Evolutionary conservation across 2,113 vertebrate genomes (phyloP).

Genomic region (Plecotus auritus): DNA sequence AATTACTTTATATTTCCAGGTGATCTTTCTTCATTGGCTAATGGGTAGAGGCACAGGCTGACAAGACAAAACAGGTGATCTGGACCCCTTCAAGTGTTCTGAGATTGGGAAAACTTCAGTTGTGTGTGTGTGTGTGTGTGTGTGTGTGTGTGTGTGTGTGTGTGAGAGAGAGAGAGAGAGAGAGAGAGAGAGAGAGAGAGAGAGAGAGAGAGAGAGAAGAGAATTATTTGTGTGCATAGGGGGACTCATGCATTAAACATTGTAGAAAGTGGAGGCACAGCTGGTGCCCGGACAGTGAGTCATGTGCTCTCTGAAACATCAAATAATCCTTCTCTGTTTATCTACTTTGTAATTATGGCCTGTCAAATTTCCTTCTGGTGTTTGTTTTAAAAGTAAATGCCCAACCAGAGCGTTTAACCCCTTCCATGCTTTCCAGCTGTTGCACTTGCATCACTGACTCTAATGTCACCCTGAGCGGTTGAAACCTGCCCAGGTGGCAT

Average conservation of each 20-base stretch:
- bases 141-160: neutral
- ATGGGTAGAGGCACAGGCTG: neutral
- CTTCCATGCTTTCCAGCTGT: neutral
- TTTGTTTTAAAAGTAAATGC: conserved; percentile 76
- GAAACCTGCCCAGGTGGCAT: neutral
- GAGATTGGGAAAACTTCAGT: neutral
- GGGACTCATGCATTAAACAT: neutral
- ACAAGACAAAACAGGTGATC: neutral
- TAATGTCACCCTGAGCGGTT: conserved; percentile 29
- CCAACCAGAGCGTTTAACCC: conserved; percentile 56
- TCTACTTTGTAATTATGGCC: conserved; percentile 76
- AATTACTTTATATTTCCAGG: neutral
- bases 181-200: rapidly evolving
- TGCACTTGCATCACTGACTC: neutral
- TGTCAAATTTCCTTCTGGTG: conserved; percentile 65
- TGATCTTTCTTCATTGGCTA: neutral
- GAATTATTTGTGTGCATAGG: rapidly evolving
- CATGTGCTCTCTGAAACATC: conserved; percentile 70
- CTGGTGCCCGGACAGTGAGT: conserved; percentile 67
- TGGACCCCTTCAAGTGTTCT: neutral
- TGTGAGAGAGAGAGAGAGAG: no score
- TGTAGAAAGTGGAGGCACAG: conserved; percentile 62
- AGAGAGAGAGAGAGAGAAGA: no score
- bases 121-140: neutral
- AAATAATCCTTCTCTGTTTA: conserved; percentile 73